Conservation (phyloP, 1,140 invertebrate species). For the Nasonia giraulti region DNA sequence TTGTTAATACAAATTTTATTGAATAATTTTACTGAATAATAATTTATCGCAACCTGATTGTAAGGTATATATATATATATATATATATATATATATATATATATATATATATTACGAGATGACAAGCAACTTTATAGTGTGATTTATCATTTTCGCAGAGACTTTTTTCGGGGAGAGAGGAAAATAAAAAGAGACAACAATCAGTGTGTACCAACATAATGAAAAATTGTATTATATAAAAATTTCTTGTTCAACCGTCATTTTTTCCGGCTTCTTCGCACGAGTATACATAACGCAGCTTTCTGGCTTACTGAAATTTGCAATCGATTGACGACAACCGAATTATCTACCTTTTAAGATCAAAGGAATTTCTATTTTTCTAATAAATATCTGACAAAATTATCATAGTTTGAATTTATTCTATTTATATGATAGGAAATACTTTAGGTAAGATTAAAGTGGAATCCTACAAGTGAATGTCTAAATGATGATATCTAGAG, state of each 20-base stretch:
- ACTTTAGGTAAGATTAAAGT: slow-evolving; percentile 37
- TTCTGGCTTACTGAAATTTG: not conserved
- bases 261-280: not conserved
- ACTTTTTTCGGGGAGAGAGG: slow-evolving; percentile 1
- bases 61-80: slow-evolving; percentile 28
- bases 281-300: not conserved
- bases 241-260: slow-evolving; percentile 23
- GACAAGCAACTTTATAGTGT: too few species aligned
- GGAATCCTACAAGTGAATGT: slow-evolving; percentile 42
- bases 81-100: too few species aligned
- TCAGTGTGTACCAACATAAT: slow-evolving; percentile 16
- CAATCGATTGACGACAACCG: slow-evolving; percentile 12
- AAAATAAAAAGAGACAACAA: slow-evolving; percentile 37
- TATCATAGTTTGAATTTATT: slow-evolving; percentile 6
- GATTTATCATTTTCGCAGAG: not conserved
- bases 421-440: slow-evolving; percentile 20
- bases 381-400: slow-evolving; percentile 27
- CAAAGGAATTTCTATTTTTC: slow-evolving; percentile 26
- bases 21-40: slow-evolving; percentile 49
- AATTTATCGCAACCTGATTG: slow-evolving; percentile 57
- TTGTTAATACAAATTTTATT: slow-evolving; percentile 61
- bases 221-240: slow-evolving; percentile 45
- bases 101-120: too few species aligned
- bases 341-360: slow-evolving; percentile 45
- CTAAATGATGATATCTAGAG: slow-evolving; percentile 36